Percentiles rank a stretch among this genome's conserved stretches.
Conservation (phyloP, 2,113 vertebrate genomes). For the Otolemur garnettii region DNA sequence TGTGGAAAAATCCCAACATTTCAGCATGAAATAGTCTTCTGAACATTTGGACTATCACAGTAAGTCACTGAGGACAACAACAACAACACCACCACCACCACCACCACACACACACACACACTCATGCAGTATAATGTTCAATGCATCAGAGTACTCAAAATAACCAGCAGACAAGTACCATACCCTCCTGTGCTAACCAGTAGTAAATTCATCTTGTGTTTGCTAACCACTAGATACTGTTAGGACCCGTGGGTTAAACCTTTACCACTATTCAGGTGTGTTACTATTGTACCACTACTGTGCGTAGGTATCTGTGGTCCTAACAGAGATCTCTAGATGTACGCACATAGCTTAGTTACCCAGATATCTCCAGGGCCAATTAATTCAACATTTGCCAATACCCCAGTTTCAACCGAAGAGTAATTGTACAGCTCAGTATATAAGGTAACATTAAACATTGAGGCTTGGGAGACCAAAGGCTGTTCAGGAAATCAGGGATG, state of each 20-base stretch:
- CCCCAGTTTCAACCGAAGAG: neutral
- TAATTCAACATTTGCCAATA: neutral
- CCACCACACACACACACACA: no score
- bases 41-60: conserved; percentile 22
- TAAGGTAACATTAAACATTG: neutral
- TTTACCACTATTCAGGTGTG: neutral
- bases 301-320: neutral
- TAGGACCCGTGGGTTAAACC: neutral
- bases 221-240: neutral
- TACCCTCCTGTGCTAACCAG: neutral
- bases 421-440: neutral
- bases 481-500: neutral
- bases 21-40: conserved; percentile 70
- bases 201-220: neutral
- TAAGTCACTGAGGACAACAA: conserved; percentile 28
- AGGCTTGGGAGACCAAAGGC: neutral
- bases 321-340: neutral
- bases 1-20: conserved; percentile 83
- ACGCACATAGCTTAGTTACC: neutral
- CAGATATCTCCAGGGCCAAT: neutral
- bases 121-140: neutral
- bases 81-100: no score
- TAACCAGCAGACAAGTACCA: neutral
- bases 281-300: neutral
- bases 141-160: neutral